Conservation (phyloP, 2,888 invertebrate species). For the Rhimphoctona megacephalus region DNA sequence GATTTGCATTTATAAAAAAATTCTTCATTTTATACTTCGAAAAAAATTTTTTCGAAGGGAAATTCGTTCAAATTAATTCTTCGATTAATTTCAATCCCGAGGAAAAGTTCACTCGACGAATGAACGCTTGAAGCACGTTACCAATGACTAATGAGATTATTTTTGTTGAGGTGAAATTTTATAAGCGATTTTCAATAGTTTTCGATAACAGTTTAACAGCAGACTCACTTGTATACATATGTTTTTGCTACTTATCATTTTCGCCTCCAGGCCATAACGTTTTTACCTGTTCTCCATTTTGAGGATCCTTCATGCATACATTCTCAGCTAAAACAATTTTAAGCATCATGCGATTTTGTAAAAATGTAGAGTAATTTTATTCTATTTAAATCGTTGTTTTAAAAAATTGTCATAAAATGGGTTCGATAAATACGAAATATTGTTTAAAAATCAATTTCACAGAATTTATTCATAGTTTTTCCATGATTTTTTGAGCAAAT, state of each 20-base stretch:
- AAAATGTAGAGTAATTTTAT: neutral
- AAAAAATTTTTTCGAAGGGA: no score
- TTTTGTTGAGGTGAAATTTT: neutral
- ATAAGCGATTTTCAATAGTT: slow-evolving; percentile 1
- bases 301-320: neutral
- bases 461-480: neutral
- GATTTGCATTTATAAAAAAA: no score
- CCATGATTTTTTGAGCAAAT: neutral
- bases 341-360: neutral
- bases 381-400: neutral
- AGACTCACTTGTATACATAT: slow-evolving; percentile 5
- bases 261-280: slow-evolving; percentile 52
- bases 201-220: slow-evolving; percentile 54
- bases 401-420: neutral
- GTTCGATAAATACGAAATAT: neutral
- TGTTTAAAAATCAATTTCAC: neutral
- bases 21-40: no score
- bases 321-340: neutral
- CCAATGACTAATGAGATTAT: neutral
- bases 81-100: neutral
- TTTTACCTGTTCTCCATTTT: neutral
- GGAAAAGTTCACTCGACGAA: no score
- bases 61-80: no score
- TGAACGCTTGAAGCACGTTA: neutral
- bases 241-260: slow-evolving; percentile 19